A percentile compares a stretch with the other conserved stretches of the same genome.
Conservation (phyloP, 1,140 invertebrate species). For the Neelides sp. region DNA sequence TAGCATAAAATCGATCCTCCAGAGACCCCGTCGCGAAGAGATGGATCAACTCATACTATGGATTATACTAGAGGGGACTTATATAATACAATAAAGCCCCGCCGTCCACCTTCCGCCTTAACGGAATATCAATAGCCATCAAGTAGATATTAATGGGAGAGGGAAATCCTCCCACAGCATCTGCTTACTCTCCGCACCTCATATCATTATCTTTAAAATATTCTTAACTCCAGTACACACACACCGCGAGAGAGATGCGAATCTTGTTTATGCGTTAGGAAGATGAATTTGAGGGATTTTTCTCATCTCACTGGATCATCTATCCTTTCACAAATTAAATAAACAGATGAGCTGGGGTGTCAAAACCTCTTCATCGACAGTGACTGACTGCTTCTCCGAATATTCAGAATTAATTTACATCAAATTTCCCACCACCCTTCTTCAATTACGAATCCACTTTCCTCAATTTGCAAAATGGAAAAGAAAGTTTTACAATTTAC, state of each 20-base stretch:
- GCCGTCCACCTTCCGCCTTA: constrained; percentile 7
- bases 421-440: background rate
- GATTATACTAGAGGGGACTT: too few relatives aligned
- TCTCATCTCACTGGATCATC: too few relatives aligned
- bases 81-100: too few relatives aligned
- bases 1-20: constrained; percentile 29
- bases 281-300: too few relatives aligned
- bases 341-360: too few relatives aligned
- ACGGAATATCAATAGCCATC: constrained; percentile 22
- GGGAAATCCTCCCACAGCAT: constrained; percentile 9
- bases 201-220: constrained; percentile 3
- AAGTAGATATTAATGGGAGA: constrained; percentile 15
- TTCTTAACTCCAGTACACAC: background rate
- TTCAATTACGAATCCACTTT: background rate
- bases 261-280: background rate
- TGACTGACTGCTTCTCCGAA: background rate
- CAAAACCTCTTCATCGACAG: background rate
- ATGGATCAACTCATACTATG: constrained; percentile 10
- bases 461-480: background rate
- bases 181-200: constrained; percentile 1
- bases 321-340: too few relatives aligned
- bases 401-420: background rate
- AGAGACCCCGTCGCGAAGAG: constrained; percentile 6
- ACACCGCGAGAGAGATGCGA: background rate
- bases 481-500: too few relatives aligned